Evolutionary conservation across 2,888 invertebrate genomes (phyloP).

Genomic region (Salpingus planirostris): DNA sequence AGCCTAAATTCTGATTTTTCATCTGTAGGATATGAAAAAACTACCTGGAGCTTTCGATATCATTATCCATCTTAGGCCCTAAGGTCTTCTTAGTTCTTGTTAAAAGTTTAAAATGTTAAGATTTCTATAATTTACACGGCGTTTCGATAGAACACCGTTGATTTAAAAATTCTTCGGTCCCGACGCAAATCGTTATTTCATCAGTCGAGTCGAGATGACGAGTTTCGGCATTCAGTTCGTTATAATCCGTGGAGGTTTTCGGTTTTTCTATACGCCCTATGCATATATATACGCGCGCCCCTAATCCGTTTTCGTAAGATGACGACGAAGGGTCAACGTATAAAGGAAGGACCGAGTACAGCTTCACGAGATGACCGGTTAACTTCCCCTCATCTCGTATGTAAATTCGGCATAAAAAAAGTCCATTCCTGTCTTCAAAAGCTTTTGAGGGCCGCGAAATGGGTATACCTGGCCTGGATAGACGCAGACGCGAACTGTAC

Average conservation of each 20-base stretch:
- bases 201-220: no score
- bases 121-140: no score
- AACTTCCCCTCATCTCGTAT: slow-evolving; percentile 17
- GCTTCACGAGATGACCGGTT: slow-evolving; percentile 21
- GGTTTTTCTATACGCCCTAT: slow-evolving; percentile 1
- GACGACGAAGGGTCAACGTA: slow-evolving; percentile 21
- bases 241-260: background rate
- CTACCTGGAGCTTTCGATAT: no score
- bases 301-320: slow-evolving; percentile 4
- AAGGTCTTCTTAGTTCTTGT: no score
- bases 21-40: no score
- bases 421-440: slow-evolving; percentile 7
- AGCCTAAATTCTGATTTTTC: no score
- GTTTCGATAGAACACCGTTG: no score
- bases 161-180: no score
- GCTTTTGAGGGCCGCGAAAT: slow-evolving; percentile 4
- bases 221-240: no score
- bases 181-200: no score
- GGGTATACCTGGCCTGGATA: slow-evolving; percentile 8
- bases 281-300: slow-evolving; percentile 2
- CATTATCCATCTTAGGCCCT: no score
- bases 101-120: no score
- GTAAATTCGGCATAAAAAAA: slow-evolving; percentile 21
- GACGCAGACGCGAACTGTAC: slow-evolving; percentile 7
- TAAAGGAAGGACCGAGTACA: slow-evolving; percentile 15